Evolutionary conservation across 2,113 vertebrate genomes (phyloP), one percentile per base, ranked within the genome.

Genomic region (Erinaceus europaeus): DNA sequence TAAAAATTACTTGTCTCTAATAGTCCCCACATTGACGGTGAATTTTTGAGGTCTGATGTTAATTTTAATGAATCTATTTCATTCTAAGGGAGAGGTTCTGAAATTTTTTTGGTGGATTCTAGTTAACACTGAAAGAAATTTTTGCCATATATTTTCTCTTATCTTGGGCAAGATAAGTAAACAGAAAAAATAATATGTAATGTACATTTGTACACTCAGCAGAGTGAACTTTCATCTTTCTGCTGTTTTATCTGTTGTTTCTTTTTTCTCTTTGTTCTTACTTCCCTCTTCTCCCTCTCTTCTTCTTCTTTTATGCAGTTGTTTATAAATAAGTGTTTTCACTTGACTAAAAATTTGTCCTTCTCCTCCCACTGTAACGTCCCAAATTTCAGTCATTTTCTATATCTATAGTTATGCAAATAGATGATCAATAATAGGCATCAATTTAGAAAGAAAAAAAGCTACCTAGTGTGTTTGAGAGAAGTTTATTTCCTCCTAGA

Each of bases 391-490:
- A 73, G 32, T 57, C 38, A 67, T 55, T 83, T 71, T 27, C 59
- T n/a, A 27, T 29, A 48, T 21, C 15, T 81, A 48, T 67, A 74
- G 46, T 15, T 57, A 62, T 10, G 77, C 25, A 2, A 74, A 4
- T 36, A n/a, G 42, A 6, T 40, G 27, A 85, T 38, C 17, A 61
- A 40, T 53, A 81, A 61, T 12, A 85, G 18, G 46, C 38, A 46
- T 36, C 7, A 62, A 20, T 48, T 81, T 84, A 40, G 27, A 77
- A 73, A 77, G 25, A 2, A 48, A 44, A 84, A 68, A 64, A 90
- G n/a, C n/a, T n/a, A n/a, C n/a, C n/a, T n/a, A n/a, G n/a, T n/a
- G n/a, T n/a, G n/a, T n/a, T n/a, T 62, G 86, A 20, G 44, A 62
- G 76, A 3, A 75, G 3, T 25, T 38, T 79, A 25, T 12, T 9